Base-by-base conservation (phyloP, 37 sponge, comb jelly and placozoan genomes). In the Ianthella basta region DNA sequence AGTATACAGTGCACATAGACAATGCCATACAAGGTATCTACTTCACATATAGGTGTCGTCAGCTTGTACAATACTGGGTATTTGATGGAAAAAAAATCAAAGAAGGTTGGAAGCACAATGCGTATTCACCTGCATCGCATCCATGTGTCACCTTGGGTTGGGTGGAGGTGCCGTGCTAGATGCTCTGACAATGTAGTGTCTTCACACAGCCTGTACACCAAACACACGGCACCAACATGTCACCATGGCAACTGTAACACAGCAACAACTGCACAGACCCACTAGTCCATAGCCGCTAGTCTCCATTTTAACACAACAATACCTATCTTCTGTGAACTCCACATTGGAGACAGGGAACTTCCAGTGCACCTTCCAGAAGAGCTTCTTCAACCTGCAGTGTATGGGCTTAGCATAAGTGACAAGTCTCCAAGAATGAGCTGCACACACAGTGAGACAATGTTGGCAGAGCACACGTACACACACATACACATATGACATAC, bases 281-380 rank as follows among this genome's bases (percentile, higher is more conserved):
- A 36, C 23, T 32, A 29, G 18, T 12, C n/a, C 2, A 39, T 29
- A 74, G 15, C 4, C 5, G 14, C 59, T 80, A 57, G 3, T 57
- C 60, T 73, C 27, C 4, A 37, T 14, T 37, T 30, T 27, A 61
- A 18, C 70, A 32, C 1, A 39, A 8, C 55, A 80, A 34, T 57
- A 91, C 92, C 79, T 85, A 0, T 85, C 79, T n/a, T 91, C 89
- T 30, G 39, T 57, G 65, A 65, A 88, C 30, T 80, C 54, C n/a
- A 64, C 34, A 3, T 61, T 77, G 55, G 38, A 23, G 25, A 65
- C 61, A 10, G 89, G 74, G 60, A 91, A 91, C 27, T 81, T 25
- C 56, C 83, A 59, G 3, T 81, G 55, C 16, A 91, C 70, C n/a
- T 80, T 73, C 92, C 92, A 91, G 29, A 79, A 72, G 30, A 91